phyloP scores from a whole-genome alignment of 1,140 invertebrate genomes.

The Drosophila lacteicornis region DNA sequence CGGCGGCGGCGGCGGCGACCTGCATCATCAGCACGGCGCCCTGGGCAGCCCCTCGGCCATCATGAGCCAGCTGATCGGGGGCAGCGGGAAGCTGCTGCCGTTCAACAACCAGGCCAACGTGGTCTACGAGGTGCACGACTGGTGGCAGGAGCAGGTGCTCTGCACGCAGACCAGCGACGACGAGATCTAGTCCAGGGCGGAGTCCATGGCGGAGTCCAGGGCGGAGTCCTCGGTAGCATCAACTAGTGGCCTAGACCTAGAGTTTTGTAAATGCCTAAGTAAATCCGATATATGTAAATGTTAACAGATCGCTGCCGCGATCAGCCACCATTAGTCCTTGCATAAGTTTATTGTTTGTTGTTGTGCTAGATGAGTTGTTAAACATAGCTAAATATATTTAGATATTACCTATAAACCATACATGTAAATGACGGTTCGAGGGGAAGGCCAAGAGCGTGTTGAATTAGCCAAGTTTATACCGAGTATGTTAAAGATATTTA shows the following conservation, averaged over 20 bases:
- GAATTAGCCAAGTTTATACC: conserved; percentile 40
- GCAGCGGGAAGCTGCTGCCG: conserved; percentile 67
- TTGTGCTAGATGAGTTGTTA: conserved; percentile 55
- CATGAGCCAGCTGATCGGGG: conserved; percentile 84
- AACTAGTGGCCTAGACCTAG: conserved; percentile 66
- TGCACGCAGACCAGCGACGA: conserved; percentile 87
- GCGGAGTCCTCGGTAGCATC: conserved; percentile 13
- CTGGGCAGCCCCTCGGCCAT: conserved; percentile 78
- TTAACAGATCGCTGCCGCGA: conserved; percentile 28
- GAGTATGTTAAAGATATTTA: conserved; percentile 20
- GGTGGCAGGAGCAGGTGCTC: conserved; percentile 89
- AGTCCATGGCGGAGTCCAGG: conserved; percentile 4
- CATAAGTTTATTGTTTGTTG: conserved; percentile 49
- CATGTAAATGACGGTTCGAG: conserved; percentile 1
- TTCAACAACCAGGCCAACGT: conserved; percentile 86
- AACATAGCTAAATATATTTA: conserved; percentile 57
- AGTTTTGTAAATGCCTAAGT: conserved; percentile 45
- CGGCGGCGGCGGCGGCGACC: neutral
- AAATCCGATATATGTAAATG: conserved; percentile 47
- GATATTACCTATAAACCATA: conserved; percentile 43
- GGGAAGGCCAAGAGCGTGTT: conserved; percentile 5
- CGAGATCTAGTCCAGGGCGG: conserved; percentile 71
- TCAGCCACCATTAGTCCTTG: conserved; percentile 32
- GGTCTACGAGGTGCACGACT: conserved; percentile 87
- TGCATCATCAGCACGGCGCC: conserved; percentile 14